phyloP scores from a whole-genome alignment of 2,113 vertebrate genomes.

The Syngnathus typhle region DNA sequence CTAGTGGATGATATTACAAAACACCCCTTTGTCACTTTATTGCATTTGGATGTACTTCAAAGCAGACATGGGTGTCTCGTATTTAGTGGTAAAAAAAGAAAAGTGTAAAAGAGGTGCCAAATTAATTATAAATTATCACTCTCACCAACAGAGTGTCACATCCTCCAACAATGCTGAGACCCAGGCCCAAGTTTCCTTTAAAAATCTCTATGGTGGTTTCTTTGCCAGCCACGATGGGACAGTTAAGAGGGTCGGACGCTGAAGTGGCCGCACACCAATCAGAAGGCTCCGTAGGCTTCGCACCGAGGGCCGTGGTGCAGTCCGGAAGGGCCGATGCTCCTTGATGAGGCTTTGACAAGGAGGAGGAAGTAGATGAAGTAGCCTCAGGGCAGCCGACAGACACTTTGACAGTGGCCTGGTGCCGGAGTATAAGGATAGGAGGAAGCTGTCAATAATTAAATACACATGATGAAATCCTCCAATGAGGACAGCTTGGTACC shows the following conservation, averaged over 20 bases:
- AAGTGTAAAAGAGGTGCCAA: background rate
- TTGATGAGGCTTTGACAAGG: background rate
- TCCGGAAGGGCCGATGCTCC: background rate
- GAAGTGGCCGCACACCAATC: slow-evolving; percentile 72
- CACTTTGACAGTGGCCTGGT: slow-evolving; percentile 72
- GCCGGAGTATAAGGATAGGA: slow-evolving; percentile 45
- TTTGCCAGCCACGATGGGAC: slow-evolving; percentile 82
- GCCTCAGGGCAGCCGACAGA: slow-evolving; percentile 61
- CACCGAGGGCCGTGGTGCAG: slow-evolving; percentile 15
- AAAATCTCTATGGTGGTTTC: slow-evolving; percentile 87
- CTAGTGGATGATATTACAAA: slow-evolving; percentile 61
- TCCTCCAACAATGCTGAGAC: slow-evolving; percentile 92
- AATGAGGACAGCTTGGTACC: slow-evolving; percentile 61
- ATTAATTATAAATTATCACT: slow-evolving; percentile 1
- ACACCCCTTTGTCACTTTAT: background rate
- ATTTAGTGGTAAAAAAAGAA: background rate
- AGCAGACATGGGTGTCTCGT: background rate
- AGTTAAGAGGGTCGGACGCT: slow-evolving; percentile 74
- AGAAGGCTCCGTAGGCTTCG: slow-evolving; percentile 40
- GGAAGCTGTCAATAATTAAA: slow-evolving; percentile 41
- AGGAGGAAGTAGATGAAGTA: slow-evolving; percentile 20
- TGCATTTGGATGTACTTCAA: background rate
- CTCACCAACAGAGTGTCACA: slow-evolving; percentile 86
- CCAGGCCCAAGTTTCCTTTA: slow-evolving; percentile 84
- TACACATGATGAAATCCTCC: slow-evolving; percentile 21